Percentiles rank a stretch among this genome's conserved stretches.
These are phyloP conservation scores for Sturnus vulgaris DNA, from an alignment of 2,113 vertebrate species.

Conservation along the genomic window DNA sequence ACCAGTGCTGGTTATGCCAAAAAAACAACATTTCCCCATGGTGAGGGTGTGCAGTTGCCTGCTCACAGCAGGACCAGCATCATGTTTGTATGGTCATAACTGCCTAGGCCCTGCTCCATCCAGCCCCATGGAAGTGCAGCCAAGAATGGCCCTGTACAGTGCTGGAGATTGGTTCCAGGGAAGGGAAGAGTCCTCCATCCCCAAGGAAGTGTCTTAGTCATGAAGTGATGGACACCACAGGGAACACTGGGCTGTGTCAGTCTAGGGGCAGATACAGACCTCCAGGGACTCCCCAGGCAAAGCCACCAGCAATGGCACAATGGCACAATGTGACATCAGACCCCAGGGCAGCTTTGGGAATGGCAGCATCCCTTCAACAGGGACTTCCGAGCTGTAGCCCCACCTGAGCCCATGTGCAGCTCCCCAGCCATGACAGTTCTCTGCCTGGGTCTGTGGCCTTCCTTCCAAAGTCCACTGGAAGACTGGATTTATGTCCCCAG, in stretches of 20 bases:
- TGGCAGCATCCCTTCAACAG: not conserved
- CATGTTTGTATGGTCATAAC: not conserved
- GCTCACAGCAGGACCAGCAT: not conserved
- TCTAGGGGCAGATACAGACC: not conserved
- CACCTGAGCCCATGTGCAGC: not conserved
- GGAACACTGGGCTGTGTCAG: not conserved
- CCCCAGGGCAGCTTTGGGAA: not conserved
- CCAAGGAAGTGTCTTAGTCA: accelerated
- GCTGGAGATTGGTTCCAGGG: not conserved
- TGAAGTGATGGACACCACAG: not conserved
- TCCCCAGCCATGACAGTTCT: not conserved
- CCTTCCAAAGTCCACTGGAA: not conserved
- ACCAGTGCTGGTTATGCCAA: not conserved
- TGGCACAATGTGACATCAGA: not conserved
- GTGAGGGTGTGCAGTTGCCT: not conserved
- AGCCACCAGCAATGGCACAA: accelerated
- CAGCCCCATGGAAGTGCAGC: not conserved
- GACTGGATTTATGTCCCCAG: not conserved
- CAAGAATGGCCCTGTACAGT: not conserved
- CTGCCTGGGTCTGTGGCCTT: not conserved
- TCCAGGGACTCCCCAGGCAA: not conserved
- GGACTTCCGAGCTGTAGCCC: not conserved
- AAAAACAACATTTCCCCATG: not conserved
- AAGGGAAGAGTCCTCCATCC: not conserved
- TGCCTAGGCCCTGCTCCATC: not conserved